Evolutionary conservation across 1,140 invertebrate species (phyloP), one percentile per base, ranked within the genome.

Genomic region (Euwallacea similis): DNA sequence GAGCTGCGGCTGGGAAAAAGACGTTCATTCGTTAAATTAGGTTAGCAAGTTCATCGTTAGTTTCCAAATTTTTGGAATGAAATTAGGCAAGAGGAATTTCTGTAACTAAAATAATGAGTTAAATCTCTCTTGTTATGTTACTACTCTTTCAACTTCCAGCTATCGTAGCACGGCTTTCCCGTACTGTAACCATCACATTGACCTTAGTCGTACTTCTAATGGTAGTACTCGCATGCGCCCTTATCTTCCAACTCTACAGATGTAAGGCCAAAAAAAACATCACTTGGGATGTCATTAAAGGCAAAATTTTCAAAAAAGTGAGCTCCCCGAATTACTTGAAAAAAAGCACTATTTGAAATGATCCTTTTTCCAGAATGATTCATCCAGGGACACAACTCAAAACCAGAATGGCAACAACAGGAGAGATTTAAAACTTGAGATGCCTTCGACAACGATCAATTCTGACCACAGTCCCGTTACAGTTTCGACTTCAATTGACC

Each of bases 381-480:
- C 63, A 42, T 13, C 15, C 13, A 56, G 21, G 21, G 53, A 71
- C 16, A 9, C 66, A 58, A 54, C 61, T n/a, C 33, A 59, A 54
- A 69, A 71, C 16, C 66, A n/a, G n/a, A 9, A 65, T 4, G 44
- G 68, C 7, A 74, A 70, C 42, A 73, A 75, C 58, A 78, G 76
- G 69, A 73, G 72, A n/a, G 79, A 79, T 66, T 60, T 80, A 11
- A 69, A 74, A 53, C 66, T 80, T 13, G 78, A 80, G 21, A 79
- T 80, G 61, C 73, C 78, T 2, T 50, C 75, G 4, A 64, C 68
- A 6, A 68, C 71, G n/a, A 58, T 74, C 13, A 73, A 75, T 6
- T 77, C 77, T 2, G 79, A 76, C 21, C 71, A 77, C 33, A 79
- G 76, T 72, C 81, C 81, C 9, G 76, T 78, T 6, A 82, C 80